phyloP scores from a whole-genome alignment of 2,888 invertebrate genomes.

The Tinea semifulvella region DNA sequence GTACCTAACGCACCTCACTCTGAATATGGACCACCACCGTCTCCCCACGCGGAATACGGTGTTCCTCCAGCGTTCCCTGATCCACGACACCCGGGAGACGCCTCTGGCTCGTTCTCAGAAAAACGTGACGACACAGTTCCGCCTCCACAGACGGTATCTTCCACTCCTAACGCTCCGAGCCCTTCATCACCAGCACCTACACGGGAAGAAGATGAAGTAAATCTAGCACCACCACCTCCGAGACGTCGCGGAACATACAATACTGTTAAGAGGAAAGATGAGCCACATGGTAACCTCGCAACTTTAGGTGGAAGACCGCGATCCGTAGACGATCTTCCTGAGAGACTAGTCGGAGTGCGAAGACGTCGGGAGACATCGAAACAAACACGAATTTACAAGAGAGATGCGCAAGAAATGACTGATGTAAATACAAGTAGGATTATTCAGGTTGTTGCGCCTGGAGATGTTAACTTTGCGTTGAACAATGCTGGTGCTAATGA shows the following conservation, averaged over 20 bases:
- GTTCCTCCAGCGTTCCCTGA: slow-evolving; percentile 86
- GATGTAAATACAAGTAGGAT: slow-evolving; percentile 90
- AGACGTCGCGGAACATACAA: slow-evolving; percentile 81
- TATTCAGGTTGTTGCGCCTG: slow-evolving; percentile 93
- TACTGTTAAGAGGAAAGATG: slow-evolving; percentile 85
- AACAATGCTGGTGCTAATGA: slow-evolving; percentile 82
- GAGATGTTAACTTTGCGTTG: slow-evolving; percentile 90
- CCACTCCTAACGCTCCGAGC: slow-evolving; percentile 72
- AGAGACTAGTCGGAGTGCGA: slow-evolving; percentile 79
- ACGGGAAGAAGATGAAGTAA: slow-evolving; percentile 71
- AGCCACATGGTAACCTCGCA: slow-evolving; percentile 80
- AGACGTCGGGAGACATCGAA: slow-evolving; percentile 72
- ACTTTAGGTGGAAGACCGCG: slow-evolving; percentile 87
- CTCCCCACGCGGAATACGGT: slow-evolving; percentile 73
- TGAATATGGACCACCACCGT: slow-evolving; percentile 78
- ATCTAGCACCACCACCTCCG: slow-evolving; percentile 84
- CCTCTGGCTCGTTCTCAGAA: slow-evolving; percentile 84
- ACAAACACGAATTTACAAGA: slow-evolving; percentile 80
- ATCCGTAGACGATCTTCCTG: slow-evolving; percentile 85
- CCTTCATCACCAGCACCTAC: slow-evolving; percentile 63
- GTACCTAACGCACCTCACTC: slow-evolving; percentile 60
- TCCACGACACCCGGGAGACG: slow-evolving; percentile 87
- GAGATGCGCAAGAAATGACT: slow-evolving; percentile 90
- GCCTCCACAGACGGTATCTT: slow-evolving; percentile 81
- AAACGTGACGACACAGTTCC: slow-evolving; percentile 83